These are phyloP conservation scores for Dromius quadrimaculatus DNA, from an alignment of 2,888 invertebrate species.

Conservation along the genomic window DNA sequence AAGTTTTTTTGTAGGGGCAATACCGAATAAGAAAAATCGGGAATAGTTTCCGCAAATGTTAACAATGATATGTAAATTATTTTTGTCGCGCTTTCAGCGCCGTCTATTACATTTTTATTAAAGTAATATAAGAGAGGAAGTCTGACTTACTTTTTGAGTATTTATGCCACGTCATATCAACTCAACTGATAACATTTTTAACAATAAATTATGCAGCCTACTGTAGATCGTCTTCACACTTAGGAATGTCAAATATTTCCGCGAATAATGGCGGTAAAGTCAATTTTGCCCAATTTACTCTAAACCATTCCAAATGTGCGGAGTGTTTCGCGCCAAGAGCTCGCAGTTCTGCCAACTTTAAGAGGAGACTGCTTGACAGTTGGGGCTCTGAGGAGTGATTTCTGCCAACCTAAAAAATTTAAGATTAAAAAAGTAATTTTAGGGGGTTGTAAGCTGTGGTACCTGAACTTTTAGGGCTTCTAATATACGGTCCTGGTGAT, in stretches of 20 bases:
- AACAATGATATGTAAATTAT: too few relatives aligned
- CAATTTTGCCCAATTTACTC: slow-evolving; percentile 87
- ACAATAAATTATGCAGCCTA: slow-evolving; percentile 57
- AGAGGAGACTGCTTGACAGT: slow-evolving; percentile 70
- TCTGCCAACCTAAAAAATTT: slow-evolving; percentile 68
- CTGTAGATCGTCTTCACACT: slow-evolving; percentile 78
- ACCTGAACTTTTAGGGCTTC: slow-evolving; percentile 90
- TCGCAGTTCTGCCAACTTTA: slow-evolving; percentile 81
- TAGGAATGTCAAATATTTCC: slow-evolving; percentile 97
- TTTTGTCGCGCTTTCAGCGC: too few relatives aligned
- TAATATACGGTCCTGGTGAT: slow-evolving; percentile 83
- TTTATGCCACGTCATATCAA: slow-evolving; percentile 11
- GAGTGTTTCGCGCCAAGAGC: slow-evolving; percentile 86
- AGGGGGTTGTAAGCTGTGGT: background rate
- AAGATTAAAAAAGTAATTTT: slow-evolving; percentile 25
- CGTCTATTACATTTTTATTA: too few relatives aligned
- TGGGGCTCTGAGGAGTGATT: slow-evolving; percentile 74
- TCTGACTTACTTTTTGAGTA: background rate
- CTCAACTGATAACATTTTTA: background rate
- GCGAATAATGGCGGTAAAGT: slow-evolving; percentile 93
- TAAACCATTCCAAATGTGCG: slow-evolving; percentile 90
- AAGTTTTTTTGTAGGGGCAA: too few relatives aligned
- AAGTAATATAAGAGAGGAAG: background rate
- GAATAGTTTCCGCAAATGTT: too few relatives aligned
- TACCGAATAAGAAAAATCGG: too few relatives aligned